A percentile compares a stretch with the other conserved stretches of the same genome.
These are phyloP conservation scores for Pogona vitticeps DNA, from an alignment of 2,113 vertebrate species.

Conservation along the genomic window DNA sequence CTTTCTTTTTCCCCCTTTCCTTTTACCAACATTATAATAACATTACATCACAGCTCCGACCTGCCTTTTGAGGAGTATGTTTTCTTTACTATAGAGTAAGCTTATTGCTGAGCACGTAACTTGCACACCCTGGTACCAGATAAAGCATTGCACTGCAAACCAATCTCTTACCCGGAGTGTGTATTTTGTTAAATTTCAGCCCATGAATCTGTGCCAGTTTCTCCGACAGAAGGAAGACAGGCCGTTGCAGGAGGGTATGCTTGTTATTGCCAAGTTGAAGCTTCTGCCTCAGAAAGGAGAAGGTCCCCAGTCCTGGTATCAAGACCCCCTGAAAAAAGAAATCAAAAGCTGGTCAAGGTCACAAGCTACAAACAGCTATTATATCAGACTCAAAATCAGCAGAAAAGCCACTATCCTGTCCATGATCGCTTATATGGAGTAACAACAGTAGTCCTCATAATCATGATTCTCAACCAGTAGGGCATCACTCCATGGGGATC, in stretches of 20 bases:
- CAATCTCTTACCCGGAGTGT: constrained; percentile 75
- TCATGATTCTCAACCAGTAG: too few relatives aligned
- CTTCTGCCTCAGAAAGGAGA: constrained; percentile 80
- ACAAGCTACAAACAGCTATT: neutral
- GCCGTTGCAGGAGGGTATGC: constrained; percentile 70
- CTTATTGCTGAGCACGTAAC: neutral
- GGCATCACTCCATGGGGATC: too few relatives aligned
- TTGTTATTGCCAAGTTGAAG: constrained; percentile 73
- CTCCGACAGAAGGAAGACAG: constrained; percentile 77
- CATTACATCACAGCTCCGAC: neutral
- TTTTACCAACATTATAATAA: too few relatives aligned
- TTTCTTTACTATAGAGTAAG: neutral
- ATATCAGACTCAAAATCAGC: neutral
- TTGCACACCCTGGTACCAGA: neutral
- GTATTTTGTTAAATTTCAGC: constrained; percentile 74
- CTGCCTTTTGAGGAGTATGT: neutral
- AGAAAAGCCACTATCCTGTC: neutral
- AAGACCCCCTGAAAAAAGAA: constrained; percentile 77
- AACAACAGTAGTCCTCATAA: too few relatives aligned
- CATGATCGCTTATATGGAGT: too few relatives aligned
- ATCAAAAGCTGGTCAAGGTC: neutral
- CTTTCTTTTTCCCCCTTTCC: too few relatives aligned
- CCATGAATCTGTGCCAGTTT: constrained; percentile 76
- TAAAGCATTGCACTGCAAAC: neutral
- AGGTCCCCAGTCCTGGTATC: constrained; percentile 81